Conservation (phyloP, 2,888 invertebrate genomes). For the Craniophora ligustri region DNA sequence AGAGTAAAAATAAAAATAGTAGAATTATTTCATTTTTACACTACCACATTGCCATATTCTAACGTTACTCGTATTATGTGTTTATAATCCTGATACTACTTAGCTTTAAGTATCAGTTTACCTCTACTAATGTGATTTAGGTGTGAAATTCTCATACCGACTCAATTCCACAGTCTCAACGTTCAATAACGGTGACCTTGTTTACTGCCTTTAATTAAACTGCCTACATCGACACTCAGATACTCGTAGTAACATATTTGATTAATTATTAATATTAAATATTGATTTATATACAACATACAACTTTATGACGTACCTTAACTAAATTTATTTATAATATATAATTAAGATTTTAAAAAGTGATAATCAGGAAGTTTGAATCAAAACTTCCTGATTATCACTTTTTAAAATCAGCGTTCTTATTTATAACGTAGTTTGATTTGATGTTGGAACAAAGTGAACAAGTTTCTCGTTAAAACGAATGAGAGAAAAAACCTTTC, state of each 20-base stretch:
- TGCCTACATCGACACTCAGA: slow-evolving; percentile 16
- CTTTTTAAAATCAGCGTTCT: no score
- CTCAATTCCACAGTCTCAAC: slow-evolving; percentile 2
- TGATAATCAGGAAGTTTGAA: no score
- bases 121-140: neutral
- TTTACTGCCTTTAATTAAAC: slow-evolving; percentile 28
- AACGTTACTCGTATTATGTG: no score
- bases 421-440: no score
- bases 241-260: slow-evolving; percentile 13
- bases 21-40: no score
- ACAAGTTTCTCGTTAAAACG: neutral
- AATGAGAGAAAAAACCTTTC: neutral
- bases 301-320: neutral
- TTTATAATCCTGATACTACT: neutral
- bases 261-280: slow-evolving; percentile 32
- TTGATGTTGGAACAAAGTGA: neutral
- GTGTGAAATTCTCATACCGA: neutral
- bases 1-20: no score
- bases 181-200: slow-evolving; percentile 29
- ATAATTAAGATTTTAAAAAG: no score
- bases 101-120: neutral
- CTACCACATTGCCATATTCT: no score
- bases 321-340: no score
- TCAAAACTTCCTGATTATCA: no score
- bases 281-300: slow-evolving; percentile 15